phyloP scores from a whole-genome alignment of 2,888 invertebrate species.

The Nycteola revayana region DNA sequence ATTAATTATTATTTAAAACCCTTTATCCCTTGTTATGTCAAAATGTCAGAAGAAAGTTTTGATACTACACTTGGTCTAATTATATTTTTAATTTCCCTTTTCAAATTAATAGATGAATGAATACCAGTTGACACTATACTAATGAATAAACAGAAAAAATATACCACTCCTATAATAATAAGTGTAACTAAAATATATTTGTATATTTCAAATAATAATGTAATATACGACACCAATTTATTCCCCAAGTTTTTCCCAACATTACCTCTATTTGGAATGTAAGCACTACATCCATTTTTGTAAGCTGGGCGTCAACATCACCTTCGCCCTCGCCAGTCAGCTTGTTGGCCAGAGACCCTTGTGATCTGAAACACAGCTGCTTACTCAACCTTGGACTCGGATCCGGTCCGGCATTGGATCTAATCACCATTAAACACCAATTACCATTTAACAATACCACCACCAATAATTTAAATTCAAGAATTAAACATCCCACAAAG shows the following conservation, averaged over 20 bases:
- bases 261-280: slow-evolving; percentile 97
- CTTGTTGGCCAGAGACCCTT: slow-evolving; percentile 93
- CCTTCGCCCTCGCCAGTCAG: slow-evolving; percentile 98
- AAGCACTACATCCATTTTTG: slow-evolving; percentile 98
- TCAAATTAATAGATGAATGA: too few species aligned
- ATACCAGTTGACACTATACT: too few species aligned
- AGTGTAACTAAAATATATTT: too few species aligned
- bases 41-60: too few species aligned
- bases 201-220: too few species aligned
- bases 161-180: too few species aligned
- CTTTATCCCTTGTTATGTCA: too few species aligned
- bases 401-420: slow-evolving; percentile 78
- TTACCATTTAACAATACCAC: slow-evolving; percentile 35
- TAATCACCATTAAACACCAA: slow-evolving; percentile 41
- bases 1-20: too few species aligned
- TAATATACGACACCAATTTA: too few species aligned
- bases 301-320: slow-evolving; percentile 96
- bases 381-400: slow-evolving; percentile 83
- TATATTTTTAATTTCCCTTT: too few species aligned
- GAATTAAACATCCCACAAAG: slow-evolving; percentile 13
- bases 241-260: slow-evolving; percentile 3
- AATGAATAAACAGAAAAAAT: too few species aligned
- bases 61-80: too few species aligned
- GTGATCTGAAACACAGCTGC: slow-evolving; percentile 89
- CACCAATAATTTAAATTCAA: slow-evolving; percentile 39